Conservation (phyloP, 2,113 vertebrate species). For the Eulemur rufifrons region DNA sequence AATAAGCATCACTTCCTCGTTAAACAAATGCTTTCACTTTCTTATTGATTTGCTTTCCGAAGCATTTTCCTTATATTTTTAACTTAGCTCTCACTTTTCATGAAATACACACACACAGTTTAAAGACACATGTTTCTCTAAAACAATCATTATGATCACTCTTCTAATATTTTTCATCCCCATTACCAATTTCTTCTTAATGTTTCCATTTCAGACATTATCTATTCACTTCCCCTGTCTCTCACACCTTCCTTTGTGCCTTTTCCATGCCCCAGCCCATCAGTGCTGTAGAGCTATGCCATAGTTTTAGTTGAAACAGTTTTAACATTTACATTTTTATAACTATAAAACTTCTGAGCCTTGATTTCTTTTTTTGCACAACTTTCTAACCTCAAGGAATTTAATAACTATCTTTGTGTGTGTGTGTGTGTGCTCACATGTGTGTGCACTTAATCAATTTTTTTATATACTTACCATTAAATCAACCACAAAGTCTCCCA, state of each 20-base stretch:
- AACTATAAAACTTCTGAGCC: slow-evolving; percentile 13
- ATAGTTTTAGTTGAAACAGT: neutral
- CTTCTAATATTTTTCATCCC: neutral
- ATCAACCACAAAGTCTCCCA: neutral
- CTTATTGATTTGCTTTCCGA: neutral
- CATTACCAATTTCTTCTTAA: neutral
- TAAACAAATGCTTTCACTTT: slow-evolving; percentile 20
- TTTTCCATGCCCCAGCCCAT: neutral
- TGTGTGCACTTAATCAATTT: neutral
- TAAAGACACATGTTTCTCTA: neutral
- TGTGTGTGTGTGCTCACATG: neutral
- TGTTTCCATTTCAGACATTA: neutral
- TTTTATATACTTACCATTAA: neutral
- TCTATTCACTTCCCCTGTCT: neutral
- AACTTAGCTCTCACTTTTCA: slow-evolving; percentile 12
- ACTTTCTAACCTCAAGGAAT: neutral
- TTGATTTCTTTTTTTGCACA: neutral
- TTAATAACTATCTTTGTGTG: neutral
- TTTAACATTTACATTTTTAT: neutral
- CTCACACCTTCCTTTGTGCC: neutral
- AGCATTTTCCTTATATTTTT: slow-evolving; percentile 20
- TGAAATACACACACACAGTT: neutral
- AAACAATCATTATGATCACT: neutral
- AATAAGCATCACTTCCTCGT: neutral
- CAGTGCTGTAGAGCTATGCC: neutral